phyloP scores from a whole-genome alignment of 1,140 invertebrate species.

The Zaprionus camerounensis region DNA sequence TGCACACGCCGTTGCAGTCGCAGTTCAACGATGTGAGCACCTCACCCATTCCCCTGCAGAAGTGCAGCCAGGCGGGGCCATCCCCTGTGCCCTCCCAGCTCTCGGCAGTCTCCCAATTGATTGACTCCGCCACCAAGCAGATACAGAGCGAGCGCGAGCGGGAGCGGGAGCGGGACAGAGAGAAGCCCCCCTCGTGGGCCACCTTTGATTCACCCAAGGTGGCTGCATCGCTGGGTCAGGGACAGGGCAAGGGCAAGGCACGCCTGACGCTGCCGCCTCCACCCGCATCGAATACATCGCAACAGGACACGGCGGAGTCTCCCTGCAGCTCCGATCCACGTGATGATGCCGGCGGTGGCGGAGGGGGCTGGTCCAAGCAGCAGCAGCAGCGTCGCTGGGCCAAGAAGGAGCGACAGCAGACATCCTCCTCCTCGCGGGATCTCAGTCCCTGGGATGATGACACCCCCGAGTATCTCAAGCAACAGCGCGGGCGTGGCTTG shows the following conservation, averaged over 20 bases:
- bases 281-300: constrained; percentile 78
- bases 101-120: constrained; percentile 75
- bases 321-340: constrained; percentile 92
- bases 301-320: constrained; percentile 85
- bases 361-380: constrained; percentile 65
- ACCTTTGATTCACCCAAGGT: constrained; percentile 82
- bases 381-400: constrained; percentile 67
- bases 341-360: constrained; percentile 83
- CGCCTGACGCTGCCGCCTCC: constrained; percentile 66
- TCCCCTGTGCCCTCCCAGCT: constrained; percentile 83
- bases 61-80: constrained; percentile 57
- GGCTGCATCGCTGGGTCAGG: background rate
- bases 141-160: constrained; percentile 61
- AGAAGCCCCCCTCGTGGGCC: constrained; percentile 77
- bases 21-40: constrained; percentile 83
- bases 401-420: constrained; percentile 85
- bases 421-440: constrained; percentile 88
- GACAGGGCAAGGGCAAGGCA: constrained; percentile 54
- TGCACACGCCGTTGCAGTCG: constrained; percentile 64
- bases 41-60: constrained; percentile 80
- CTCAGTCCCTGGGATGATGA: constrained; percentile 90
- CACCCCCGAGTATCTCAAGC: constrained; percentile 83
- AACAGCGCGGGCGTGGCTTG: constrained; percentile 39
- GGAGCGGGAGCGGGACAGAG: constrained; percentile 49
- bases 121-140: constrained; percentile 77